Percentiles rank a stretch among this genome's conserved stretches.
These are phyloP conservation scores for Oopsacas minuta DNA, from an alignment of 37 sponge, comb jelly and placozoan genomes.

Conservation along the genomic window DNA sequence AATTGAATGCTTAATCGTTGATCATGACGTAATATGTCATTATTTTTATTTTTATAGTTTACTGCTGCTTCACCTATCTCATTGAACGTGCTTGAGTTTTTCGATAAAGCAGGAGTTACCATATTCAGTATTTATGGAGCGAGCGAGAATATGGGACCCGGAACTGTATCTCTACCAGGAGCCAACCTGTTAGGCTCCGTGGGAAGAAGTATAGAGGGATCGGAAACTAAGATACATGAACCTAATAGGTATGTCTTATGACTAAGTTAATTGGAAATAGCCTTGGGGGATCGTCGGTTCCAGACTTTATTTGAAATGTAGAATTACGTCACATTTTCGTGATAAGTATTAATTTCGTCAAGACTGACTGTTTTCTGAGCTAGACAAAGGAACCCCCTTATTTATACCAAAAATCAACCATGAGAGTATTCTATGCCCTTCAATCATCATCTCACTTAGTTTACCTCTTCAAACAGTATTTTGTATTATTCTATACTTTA, in stretches of 20 bases:
- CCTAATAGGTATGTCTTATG: conserved; percentile 53
- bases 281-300: too few species aligned
- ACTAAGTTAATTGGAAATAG: too few species aligned
- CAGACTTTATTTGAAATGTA: too few species aligned
- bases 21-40: not conserved
- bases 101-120: conserved; percentile 67
- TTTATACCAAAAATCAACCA: too few species aligned
- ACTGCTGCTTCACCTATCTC: conserved; percentile 85
- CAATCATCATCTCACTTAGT: too few species aligned
- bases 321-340: too few species aligned
- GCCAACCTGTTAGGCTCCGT: conserved; percentile 42
- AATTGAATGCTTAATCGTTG: too few species aligned
- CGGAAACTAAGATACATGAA: conserved; percentile 70
- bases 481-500: too few species aligned
- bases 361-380: conserved; percentile 81
- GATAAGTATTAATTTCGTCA: too few species aligned
- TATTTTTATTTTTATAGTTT: conserved; percentile 24
- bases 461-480: too few species aligned
- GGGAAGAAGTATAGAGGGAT: conserved; percentile 60
- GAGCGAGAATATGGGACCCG: conserved; percentile 83
- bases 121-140: conserved; percentile 84
- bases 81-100: conserved; percentile 63
- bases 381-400: conserved; percentile 70
- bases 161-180: conserved; percentile 63
- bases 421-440: too few species aligned